These are phyloP conservation scores for Danaus melanippus DNA, from an alignment of 1,140 invertebrate species.

Conservation along the genomic window DNA sequence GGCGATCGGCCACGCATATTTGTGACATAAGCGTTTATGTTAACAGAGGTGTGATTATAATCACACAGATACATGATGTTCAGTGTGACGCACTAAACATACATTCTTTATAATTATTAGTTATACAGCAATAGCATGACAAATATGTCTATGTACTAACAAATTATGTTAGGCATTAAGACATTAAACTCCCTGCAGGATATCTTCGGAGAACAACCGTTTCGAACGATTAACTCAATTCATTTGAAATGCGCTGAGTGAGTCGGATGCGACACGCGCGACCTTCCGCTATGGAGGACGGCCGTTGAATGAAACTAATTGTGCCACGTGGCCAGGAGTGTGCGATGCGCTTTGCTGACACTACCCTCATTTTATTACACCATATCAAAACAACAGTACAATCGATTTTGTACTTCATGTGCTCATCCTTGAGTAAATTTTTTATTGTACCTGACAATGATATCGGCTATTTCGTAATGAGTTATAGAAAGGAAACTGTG, in stretches of 20 bases:
- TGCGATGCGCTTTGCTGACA: conserved; percentile 32
- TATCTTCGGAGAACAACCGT: conserved; percentile 18
- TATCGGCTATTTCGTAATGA: conserved; percentile 10
- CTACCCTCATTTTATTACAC: conserved; percentile 15
- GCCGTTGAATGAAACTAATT: conserved; percentile 55
- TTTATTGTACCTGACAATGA: neutral
- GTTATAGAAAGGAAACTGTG: conserved; percentile 41
- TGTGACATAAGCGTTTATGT: neutral
- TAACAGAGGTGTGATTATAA: too few species aligned
- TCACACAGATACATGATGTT: conserved; percentile 3
- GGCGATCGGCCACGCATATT: conserved; percentile 27
- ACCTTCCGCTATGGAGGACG: conserved; percentile 46
- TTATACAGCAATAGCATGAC: too few species aligned
- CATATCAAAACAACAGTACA: conserved; percentile 1
- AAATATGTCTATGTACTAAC: too few species aligned
- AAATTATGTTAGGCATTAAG: conserved; percentile 13
- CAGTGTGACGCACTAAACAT: neutral
- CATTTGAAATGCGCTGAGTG: conserved; percentile 39
- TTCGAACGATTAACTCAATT: conserved; percentile 55
- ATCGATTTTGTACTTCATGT: conserved; percentile 13
- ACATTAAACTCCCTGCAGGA: conserved; percentile 7
- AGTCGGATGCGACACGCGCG: conserved; percentile 36
- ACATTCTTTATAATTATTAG: too few species aligned
- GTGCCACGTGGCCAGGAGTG: conserved; percentile 49
- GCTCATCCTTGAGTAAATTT: neutral